A percentile compares a stretch with the other conserved stretches of the same genome.
phyloP scores from a whole-genome alignment of 2,888 invertebrate genomes.

The Euplexia lucipara region DNA sequence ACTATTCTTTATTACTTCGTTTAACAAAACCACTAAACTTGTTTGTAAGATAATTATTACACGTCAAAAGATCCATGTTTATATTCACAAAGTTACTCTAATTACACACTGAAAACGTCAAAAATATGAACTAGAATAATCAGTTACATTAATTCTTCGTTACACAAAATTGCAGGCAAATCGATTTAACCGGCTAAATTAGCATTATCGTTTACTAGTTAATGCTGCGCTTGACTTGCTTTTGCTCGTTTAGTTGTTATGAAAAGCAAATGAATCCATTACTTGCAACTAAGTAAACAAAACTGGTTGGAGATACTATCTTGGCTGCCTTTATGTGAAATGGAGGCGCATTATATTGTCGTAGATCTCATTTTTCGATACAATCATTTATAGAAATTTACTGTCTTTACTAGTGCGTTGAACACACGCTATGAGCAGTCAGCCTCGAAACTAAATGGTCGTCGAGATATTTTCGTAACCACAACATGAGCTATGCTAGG shows the following conservation, averaged over 20 bases:
- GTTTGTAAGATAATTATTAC: conserved; percentile 34
- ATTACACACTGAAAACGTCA: conserved; percentile 33
- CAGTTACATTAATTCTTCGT: conserved; percentile 33
- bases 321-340: conserved; percentile 9
- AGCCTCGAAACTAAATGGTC: too few species aligned
- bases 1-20: neutral
- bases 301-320: conserved; percentile 18
- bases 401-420: too few species aligned
- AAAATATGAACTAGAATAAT: conserved; percentile 27
- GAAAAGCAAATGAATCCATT: conserved; percentile 41
- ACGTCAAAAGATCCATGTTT: conserved; percentile 24
- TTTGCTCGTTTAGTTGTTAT: conserved; percentile 4
- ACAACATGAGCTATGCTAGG: too few species aligned
- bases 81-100: conserved; percentile 1
- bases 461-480: too few species aligned
- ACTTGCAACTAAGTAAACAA: conserved; percentile 18
- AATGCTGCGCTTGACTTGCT: conserved; percentile 30
- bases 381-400: too few species aligned
- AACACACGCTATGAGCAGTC: too few species aligned
- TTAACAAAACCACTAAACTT: conserved; percentile 8
- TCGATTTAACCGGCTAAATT: conserved; percentile 43
- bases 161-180: conserved; percentile 43
- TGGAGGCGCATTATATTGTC: neutral
- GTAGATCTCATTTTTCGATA: neutral
- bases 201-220: conserved; percentile 40